A percentile compares a stretch with the other conserved stretches of the same genome.
phyloP scores from a whole-genome alignment of 2,888 invertebrate genomes.

The Atherix ibis region DNA sequence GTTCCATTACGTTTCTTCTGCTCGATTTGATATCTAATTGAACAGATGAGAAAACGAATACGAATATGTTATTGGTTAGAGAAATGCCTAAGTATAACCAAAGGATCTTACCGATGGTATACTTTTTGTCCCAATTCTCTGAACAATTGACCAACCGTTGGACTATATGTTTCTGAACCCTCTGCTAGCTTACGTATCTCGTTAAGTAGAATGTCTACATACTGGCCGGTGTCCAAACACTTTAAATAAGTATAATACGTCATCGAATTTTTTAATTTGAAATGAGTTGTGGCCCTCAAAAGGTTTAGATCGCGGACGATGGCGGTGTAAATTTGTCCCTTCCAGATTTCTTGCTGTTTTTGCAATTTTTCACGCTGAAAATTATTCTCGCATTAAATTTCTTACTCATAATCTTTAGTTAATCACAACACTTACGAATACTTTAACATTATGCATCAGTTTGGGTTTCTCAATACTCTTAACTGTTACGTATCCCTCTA shows the following conservation, averaged over 20 bases:
- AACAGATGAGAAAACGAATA: constrained; percentile 6
- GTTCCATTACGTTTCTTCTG: constrained; percentile 48
- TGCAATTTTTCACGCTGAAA: constrained; percentile 44
- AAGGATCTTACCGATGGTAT: constrained; percentile 36
- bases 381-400: not conserved
- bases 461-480: constrained; percentile 41
- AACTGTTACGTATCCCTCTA: constrained; percentile 47
- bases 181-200: constrained; percentile 56
- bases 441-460: constrained; percentile 25
- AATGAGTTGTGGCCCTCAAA: constrained; percentile 43
- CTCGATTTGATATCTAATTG: constrained; percentile 47
- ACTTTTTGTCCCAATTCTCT: constrained; percentile 52
- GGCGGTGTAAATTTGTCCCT: constrained; percentile 40
- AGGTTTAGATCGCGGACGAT: constrained; percentile 53
- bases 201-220: constrained; percentile 46
- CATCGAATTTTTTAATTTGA: constrained; percentile 37
- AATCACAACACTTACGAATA: constrained; percentile 31
- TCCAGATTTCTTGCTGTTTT: constrained; percentile 51
- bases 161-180: constrained; percentile 68
- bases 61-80: not conserved
- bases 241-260: constrained; percentile 57
- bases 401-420: not conserved
- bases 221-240: constrained; percentile 41
- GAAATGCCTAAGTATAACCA: constrained; percentile 4
- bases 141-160: constrained; percentile 46